phyloP scores from a whole-genome alignment of 2,113 vertebrate genomes.

The Tenebrosternarchus preto region DNA sequence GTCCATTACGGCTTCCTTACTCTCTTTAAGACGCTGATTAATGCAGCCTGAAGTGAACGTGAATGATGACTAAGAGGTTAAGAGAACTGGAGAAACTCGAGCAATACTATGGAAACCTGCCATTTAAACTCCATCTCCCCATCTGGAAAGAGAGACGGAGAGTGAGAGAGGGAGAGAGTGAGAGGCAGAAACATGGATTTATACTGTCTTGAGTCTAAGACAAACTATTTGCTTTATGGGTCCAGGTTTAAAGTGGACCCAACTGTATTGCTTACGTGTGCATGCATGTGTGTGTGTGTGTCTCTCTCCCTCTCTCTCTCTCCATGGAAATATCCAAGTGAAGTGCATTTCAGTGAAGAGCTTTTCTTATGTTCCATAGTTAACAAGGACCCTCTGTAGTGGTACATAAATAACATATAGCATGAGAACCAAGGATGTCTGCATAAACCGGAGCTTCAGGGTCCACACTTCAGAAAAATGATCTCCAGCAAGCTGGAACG shows the following conservation, averaged over 20 bases:
- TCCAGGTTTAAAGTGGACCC: conserved; percentile 14
- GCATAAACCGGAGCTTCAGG: neutral
- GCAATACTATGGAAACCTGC: too few species aligned
- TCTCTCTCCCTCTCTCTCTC: neutral
- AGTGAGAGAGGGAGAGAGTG: conserved; percentile 1
- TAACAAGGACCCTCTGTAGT: neutral
- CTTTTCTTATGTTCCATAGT: neutral
- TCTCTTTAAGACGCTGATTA: too few species aligned
- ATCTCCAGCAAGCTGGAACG: neutral
- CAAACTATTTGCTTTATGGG: conserved; percentile 29
- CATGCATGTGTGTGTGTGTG: neutral
- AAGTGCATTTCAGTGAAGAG: neutral
- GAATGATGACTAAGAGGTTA: too few species aligned
- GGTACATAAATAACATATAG: neutral
- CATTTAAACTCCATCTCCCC: too few species aligned
- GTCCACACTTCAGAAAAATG: neutral
- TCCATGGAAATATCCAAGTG: neutral
- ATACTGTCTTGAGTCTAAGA: conserved; percentile 33
- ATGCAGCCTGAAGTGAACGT: too few species aligned
- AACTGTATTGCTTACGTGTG: conserved; percentile 5
- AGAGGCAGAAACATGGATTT: conserved; percentile 24
- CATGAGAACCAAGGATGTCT: neutral
- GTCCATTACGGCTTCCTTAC: too few species aligned
- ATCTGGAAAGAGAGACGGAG: neutral
- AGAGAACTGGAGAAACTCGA: too few species aligned